Conservation (phyloP, 2,113 vertebrate species). For the Chaetops frenatus region DNA sequence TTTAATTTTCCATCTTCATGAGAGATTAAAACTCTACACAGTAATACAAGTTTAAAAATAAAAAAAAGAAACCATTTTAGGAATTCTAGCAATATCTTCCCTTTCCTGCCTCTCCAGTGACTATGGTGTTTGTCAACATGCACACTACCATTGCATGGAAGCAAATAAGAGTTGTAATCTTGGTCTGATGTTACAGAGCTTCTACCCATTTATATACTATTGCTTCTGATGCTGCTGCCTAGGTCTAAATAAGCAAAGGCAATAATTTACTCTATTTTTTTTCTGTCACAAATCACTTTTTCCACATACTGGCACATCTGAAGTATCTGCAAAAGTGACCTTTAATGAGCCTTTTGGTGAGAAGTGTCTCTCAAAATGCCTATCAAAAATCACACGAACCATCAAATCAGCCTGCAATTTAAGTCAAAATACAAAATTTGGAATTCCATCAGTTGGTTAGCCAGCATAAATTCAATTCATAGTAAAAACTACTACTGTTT, state of each 20-base stretch:
- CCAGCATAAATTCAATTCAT: not conserved
- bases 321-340: not conserved
- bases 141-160: fast-evolving
- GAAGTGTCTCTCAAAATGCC: not conserved
- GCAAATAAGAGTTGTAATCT: not conserved
- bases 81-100: not conserved
- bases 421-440: not conserved
- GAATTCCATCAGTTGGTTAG: not conserved
- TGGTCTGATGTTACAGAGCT: not conserved
- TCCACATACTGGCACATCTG: not conserved
- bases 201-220: not conserved
- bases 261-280: not conserved
- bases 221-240: not conserved
- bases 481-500: not conserved
- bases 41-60: not conserved
- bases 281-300: not conserved
- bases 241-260: not conserved
- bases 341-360: not conserved
- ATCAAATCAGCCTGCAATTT: not conserved
- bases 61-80: not conserved
- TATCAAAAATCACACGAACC: not conserved
- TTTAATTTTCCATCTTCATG: not conserved
- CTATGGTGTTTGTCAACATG: not conserved
- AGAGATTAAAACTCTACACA: not conserved
- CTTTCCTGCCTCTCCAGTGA: not conserved